phyloP scores from a whole-genome alignment of 2,113 vertebrate genomes.

The Chitala chitala region DNA sequence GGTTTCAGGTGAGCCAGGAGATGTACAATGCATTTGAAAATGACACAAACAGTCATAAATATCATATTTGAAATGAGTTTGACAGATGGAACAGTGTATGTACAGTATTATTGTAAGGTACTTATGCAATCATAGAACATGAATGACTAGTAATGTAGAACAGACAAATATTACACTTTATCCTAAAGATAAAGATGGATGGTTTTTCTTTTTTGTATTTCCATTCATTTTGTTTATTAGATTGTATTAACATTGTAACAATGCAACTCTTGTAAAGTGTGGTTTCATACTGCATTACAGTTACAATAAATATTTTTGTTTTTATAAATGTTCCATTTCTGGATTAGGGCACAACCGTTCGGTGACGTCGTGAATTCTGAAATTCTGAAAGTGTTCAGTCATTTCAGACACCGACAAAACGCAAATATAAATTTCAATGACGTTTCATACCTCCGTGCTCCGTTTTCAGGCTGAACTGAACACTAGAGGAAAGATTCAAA shows the following conservation, averaged over 20 bases:
- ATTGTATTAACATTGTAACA: constrained; percentile 38
- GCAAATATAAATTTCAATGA: too few species aligned
- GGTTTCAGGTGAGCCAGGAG: background rate
- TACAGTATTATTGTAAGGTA: constrained; percentile 22
- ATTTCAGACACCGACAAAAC: too few species aligned
- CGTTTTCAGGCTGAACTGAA: too few species aligned
- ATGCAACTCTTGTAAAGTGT: constrained; percentile 54
- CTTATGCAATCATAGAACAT: constrained; percentile 45
- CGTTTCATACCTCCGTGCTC: too few species aligned
- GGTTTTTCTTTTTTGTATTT: constrained; percentile 31
- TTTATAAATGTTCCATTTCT: constrained; percentile 35
- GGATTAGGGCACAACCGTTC: constrained; percentile 5
- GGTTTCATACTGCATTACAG: constrained; percentile 41
- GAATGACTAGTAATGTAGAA: constrained; percentile 34
- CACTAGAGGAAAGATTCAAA: too few species aligned
- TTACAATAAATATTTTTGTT: constrained; percentile 48
- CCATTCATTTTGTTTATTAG: constrained; percentile 29
- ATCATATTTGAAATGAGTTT: too few species aligned
- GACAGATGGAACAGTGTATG: constrained; percentile 36
- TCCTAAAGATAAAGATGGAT: too few species aligned
- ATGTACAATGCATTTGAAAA: too few species aligned
- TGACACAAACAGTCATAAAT: too few species aligned
- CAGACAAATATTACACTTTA: constrained; percentile 30
- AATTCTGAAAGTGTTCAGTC: too few species aligned
- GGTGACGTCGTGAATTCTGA: too few species aligned